Conservation (phyloP, 2,888 invertebrate species). For the Lasius platythorax region DNA sequence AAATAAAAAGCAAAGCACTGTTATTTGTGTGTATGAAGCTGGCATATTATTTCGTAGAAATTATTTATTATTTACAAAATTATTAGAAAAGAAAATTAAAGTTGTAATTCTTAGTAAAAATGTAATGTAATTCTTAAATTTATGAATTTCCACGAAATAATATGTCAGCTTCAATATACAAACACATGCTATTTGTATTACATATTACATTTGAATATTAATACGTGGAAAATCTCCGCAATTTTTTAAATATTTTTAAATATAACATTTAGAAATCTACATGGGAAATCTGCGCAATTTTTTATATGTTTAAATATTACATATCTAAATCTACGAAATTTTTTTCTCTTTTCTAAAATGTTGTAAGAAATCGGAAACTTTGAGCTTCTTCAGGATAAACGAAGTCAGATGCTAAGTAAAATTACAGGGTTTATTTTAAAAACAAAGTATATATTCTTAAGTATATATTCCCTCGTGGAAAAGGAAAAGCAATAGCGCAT, state of each 20-base stretch:
- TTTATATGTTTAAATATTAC: neutral
- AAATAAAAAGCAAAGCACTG: neutral
- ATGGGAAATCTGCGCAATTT: neutral
- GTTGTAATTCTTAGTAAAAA: neutral
- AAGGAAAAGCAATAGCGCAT: conserved; percentile 26
- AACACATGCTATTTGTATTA: too few relatives aligned
- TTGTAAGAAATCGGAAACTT: neutral
- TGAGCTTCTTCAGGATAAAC: neutral
- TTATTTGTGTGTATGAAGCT: neutral
- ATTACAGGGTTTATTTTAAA: conserved; percentile 17
- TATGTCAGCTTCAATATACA: too few relatives aligned
- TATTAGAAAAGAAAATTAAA: too few relatives aligned
- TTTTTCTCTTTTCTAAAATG: neutral
- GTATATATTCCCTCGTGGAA: conserved; percentile 11
- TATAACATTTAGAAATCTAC: neutral
- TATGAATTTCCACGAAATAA: too few relatives aligned
- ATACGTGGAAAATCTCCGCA: too few relatives aligned
- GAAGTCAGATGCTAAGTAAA: conserved; percentile 13
- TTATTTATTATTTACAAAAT: too few relatives aligned
- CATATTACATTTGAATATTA: too few relatives aligned
- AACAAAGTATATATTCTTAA: conserved; percentile 28
- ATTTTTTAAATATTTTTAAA: too few relatives aligned
- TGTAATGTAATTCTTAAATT: too few relatives aligned
- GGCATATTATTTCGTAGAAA: neutral
- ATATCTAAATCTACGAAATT: neutral